A percentile compares a stretch with the other conserved stretches of the same genome.
Conservation (phyloP, 2,113 vertebrate genomes). For the Archilochus colubris region DNA sequence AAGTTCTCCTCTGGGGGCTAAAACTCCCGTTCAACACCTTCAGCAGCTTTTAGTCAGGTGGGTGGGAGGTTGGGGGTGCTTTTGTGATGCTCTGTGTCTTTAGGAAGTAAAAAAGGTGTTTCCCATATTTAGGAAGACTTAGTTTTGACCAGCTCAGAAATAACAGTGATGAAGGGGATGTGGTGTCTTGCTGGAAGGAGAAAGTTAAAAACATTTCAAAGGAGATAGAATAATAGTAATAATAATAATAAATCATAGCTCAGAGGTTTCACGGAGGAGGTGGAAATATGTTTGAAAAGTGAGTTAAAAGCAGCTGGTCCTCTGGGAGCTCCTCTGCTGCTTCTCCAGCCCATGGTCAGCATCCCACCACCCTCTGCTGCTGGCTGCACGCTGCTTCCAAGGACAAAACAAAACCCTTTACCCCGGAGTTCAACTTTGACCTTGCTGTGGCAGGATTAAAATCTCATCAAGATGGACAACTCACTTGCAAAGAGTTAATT, state of each 20-base stretch:
- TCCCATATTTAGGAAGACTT: neutral
- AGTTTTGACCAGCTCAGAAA: neutral
- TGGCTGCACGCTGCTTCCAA: neutral
- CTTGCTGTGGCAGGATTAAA: slow-evolving; percentile 27
- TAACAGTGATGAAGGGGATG: accelerated
- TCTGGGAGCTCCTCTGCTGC: neutral
- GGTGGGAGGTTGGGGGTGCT: neutral
- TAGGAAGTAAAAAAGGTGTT: neutral
- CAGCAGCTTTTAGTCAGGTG: neutral
- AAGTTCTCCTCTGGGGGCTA: accelerated
- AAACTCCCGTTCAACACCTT: accelerated
- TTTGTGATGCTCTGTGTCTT: accelerated
- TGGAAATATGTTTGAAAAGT: neutral
- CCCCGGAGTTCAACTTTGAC: slow-evolving; percentile 37
- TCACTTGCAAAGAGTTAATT: slow-evolving; percentile 45
- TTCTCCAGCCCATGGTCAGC: neutral
- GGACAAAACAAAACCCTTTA: slow-evolving; percentile 30
- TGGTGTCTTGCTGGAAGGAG: accelerated
- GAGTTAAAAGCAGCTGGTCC: neutral
- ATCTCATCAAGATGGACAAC: neutral
- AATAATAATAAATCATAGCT: accelerated
- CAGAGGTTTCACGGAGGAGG: neutral
- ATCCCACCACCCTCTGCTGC: accelerated
- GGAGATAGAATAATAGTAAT: neutral
- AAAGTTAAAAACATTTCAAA: neutral